Evolutionary conservation across 2,888 invertebrate genomes (phyloP).

Genomic region (Chaitophorus viminalis): DNA sequence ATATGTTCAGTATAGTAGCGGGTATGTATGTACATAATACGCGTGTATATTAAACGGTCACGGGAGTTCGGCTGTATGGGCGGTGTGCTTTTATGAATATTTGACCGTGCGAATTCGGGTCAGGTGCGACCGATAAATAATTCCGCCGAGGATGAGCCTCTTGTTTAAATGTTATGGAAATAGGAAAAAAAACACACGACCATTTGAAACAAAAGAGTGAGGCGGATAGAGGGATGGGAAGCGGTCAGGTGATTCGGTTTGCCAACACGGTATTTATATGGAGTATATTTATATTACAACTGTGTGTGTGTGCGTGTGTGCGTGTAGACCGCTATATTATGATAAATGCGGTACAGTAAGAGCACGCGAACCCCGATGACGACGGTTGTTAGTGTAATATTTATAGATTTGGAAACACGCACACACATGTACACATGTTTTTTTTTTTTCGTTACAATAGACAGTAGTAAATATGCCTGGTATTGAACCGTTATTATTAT

Average conservation of each 20-base stretch:
- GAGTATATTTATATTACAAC: background rate
- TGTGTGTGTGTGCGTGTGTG: background rate
- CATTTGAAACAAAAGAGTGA: background rate
- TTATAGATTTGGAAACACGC: background rate
- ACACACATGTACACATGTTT: background rate
- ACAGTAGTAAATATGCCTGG: too few species aligned
- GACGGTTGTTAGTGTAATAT: background rate
- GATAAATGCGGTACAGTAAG: background rate
- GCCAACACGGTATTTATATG: background rate
- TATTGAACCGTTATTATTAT: too few species aligned
- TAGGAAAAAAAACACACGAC: background rate
- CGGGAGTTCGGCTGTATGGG: background rate
- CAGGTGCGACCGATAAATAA: conserved; percentile 57
- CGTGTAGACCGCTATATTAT: background rate
- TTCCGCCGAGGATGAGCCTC: conserved; percentile 40
- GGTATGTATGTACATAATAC: background rate
- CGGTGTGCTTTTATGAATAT: conserved; percentile 45
- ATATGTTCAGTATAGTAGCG: too few species aligned
- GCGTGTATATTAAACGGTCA: too few species aligned
- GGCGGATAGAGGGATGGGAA: background rate
- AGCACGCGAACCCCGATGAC: background rate
- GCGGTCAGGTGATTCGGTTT: conserved; percentile 23
- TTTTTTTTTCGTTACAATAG: too few species aligned
- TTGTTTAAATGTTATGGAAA: conserved; percentile 42
- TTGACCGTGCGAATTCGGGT: conserved; percentile 59